Conservation (phyloP, 1,140 invertebrate genomes). For the Drosophila triauraria region DNA sequence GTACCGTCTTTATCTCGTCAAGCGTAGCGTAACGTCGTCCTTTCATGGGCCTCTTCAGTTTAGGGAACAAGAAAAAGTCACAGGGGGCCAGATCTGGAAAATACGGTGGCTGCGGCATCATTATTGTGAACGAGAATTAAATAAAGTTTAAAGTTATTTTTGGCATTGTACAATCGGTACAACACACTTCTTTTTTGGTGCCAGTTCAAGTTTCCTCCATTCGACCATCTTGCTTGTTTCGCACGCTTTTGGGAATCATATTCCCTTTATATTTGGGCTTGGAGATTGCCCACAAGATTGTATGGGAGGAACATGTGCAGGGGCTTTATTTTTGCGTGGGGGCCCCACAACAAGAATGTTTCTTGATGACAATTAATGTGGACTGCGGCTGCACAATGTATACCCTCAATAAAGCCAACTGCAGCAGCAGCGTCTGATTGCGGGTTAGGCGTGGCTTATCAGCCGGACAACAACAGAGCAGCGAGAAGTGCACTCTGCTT, state of each 20-base stretch:
- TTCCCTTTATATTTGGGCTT: conserved; percentile 23
- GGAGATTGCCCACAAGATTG: conserved; percentile 32
- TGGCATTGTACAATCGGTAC: too few relatives aligned
- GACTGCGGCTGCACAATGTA: conserved; percentile 34
- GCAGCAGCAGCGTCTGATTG: conserved; percentile 33
- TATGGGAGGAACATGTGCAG: not conserved
- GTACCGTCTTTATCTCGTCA: too few relatives aligned
- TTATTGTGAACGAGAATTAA: too few relatives aligned
- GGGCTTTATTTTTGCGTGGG: conserved; percentile 42
- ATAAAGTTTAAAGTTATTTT: too few relatives aligned
- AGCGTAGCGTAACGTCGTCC: too few relatives aligned
- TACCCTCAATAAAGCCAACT: conserved; percentile 23
- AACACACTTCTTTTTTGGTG: not conserved
- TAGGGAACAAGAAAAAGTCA: too few relatives aligned
- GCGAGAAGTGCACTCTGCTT: conserved; percentile 38
- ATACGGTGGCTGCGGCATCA: too few relatives aligned
- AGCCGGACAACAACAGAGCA: conserved; percentile 33
- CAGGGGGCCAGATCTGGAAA: too few relatives aligned
- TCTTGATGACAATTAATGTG: conserved; percentile 48
- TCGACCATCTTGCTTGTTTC: conserved; percentile 6
- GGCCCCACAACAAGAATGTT: conserved; percentile 34
- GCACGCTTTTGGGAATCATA: conserved; percentile 45
- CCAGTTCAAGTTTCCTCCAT: not conserved
- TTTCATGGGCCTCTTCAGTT: too few relatives aligned
- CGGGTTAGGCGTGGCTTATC: conserved; percentile 73